phyloP scores from a whole-genome alignment of 2,888 invertebrate genomes.

The Pammene aurita region DNA sequence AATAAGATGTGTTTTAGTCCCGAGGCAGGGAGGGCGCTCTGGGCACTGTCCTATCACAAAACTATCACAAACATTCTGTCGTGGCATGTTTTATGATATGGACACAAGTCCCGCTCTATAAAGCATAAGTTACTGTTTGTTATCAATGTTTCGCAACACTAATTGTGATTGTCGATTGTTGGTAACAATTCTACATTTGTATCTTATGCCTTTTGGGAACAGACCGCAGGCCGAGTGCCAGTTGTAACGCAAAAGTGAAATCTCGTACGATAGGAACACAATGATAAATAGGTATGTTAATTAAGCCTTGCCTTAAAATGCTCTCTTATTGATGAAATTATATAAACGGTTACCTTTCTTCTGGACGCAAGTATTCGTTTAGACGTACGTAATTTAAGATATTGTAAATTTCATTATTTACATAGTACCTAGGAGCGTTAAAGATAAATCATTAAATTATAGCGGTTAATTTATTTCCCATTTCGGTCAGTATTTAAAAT shows the following conservation, averaged over 20 bases:
- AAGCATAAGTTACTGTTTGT: too few species aligned
- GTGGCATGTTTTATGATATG: not conserved
- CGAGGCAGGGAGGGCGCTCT: not conserved
- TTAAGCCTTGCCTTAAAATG: constrained; percentile 78
- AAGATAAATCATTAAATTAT: constrained; percentile 67
- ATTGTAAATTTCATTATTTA: constrained; percentile 77
- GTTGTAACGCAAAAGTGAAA: constrained; percentile 45
- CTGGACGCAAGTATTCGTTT: constrained; percentile 81
- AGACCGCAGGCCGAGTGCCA: constrained; percentile 27
- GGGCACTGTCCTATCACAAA: not conserved
- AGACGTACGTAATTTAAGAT: constrained; percentile 67
- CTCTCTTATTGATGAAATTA: constrained; percentile 80
- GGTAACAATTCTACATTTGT: not conserved
- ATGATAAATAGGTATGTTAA: constrained; percentile 55
- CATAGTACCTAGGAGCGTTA: constrained; percentile 58
- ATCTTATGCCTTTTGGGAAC: not conserved
- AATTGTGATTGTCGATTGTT: not conserved
- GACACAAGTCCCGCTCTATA: not conserved
- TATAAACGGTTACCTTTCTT: constrained; percentile 80
- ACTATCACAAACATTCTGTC: not conserved
- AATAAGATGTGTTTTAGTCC: constrained; percentile 14
- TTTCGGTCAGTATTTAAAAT: constrained; percentile 83
- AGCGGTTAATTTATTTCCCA: constrained; percentile 80
- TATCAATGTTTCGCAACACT: too few species aligned
- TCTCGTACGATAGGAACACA: constrained; percentile 50